Base-by-base conservation (phyloP, 2,797 vertebrate genomes). In the Acanthurus leucopareius region DNA sequence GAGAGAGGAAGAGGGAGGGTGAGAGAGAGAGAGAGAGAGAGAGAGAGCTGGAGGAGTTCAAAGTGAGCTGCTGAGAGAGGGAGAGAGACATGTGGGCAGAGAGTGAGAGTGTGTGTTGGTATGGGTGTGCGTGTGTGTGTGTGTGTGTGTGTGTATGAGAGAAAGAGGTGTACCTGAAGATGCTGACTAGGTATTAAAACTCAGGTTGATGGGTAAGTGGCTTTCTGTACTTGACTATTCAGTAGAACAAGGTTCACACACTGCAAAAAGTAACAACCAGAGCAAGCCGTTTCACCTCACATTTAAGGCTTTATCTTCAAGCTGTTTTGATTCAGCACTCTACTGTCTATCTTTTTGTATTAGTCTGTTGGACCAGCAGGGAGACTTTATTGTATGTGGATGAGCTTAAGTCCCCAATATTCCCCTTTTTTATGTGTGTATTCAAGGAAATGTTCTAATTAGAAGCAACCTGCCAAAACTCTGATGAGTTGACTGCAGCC, bases 131-230 rank as follows among this genome's bases (percentile, higher is more conserved):
- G 67, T 66, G 69, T 19, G 54, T 25, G 3, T 20, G 69, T 19
- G 54, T 25, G 3, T 20, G 42, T 48, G 71, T 71, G 51, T 45
- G 53, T 66, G 54, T n/a, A 2, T 15, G 13, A 71, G 59, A 73
- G 70, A 79, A 60, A 74, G 70, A 64, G 28, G 77, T 73, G 77
- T 60, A 85, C 65, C 78, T 85, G 75, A 85, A 91, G 70, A 85
- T 90, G 90, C 90, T 92, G 91, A 92, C 91, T 51, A 10, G 4
- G 75, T 88, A 75, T 83, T 90, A 88, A 85, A 87, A 79, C 75
- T 85, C 69, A 60, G 73, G 84, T 75, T 86, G 84, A 88, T 73
- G 83, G 86, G 83, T 86, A 89, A 90, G 88, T 91, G 84, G 76
- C 82, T 89, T 90, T 84, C 81, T 85, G 73, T 73, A 84, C 80